Evolutionary conservation across 2,113 vertebrate species (phyloP).

Genomic region (Phylloscopus trochiloides): DNA sequence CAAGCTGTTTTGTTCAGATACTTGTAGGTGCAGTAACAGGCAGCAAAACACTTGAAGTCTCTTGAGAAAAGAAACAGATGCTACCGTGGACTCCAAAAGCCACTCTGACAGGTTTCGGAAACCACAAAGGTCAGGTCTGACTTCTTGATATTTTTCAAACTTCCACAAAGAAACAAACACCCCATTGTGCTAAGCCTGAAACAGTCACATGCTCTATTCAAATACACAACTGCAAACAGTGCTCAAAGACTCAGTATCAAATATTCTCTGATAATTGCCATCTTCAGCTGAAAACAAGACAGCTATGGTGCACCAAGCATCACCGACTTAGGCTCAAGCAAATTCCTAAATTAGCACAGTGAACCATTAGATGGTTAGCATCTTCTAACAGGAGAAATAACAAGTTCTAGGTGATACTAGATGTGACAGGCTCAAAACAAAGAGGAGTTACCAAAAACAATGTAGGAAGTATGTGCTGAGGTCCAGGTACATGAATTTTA

Average conservation of each 20-base stretch:
- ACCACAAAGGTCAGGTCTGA: background rate
- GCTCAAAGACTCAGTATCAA: background rate
- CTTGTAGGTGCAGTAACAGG: background rate
- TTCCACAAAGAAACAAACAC: background rate
- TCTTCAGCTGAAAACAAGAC: background rate
- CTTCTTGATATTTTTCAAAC: background rate
- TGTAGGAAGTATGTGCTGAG: accelerated
- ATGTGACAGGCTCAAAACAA: background rate
- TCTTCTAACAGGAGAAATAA: background rate
- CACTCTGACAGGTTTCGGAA: background rate
- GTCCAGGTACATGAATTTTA: background rate
- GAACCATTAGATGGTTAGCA: background rate
- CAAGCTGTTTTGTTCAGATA: background rate
- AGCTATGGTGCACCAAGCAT: background rate
- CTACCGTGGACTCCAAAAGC: background rate
- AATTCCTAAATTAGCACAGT: background rate
- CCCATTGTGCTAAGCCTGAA: background rate
- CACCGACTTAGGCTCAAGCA: background rate
- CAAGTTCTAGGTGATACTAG: background rate
- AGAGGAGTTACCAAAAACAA: background rate
- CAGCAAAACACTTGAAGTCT: background rate
- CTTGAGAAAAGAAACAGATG: background rate
- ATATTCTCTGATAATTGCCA: background rate
- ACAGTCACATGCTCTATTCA: background rate
- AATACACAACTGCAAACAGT: background rate